Base-by-base conservation (phyloP, 2,888 invertebrate genomes). In the Cyclophora albipunctata region DNA sequence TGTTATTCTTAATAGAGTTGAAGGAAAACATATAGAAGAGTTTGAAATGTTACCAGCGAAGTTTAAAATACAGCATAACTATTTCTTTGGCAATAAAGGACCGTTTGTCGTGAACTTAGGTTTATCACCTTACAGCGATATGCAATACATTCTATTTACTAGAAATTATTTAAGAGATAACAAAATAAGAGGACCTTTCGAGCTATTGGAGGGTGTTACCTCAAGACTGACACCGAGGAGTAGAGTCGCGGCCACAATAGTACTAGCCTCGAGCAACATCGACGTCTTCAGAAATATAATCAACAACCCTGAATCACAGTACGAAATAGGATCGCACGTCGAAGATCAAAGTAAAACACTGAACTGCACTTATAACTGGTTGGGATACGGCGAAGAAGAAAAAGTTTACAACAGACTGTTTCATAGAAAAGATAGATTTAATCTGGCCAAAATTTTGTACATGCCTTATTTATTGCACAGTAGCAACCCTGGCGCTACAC, bases 291-390 rank as follows among this genome's bases (percentile, higher is more conserved):
- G 98, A 53, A 99, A 99, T 78, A 96, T 97, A 53, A 92, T 99
- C 42, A 93, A 95, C 53, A 99, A 99, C 81, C 94, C 94, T 2
- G 93, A 94, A 57, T 97, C 98, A 0, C 91, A 92, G 49, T 98
- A 97, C 74, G 99, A 99, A 87, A 93, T 99, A 45, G 98, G 98
- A 0, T 98, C 98, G 0, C 98, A 99, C 69, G 90, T 98, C 20
- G 94, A 95, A 69, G 98, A 98, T 74, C 98, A 98, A 73, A 97
- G 98, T 68, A 94, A 96, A 85, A 88, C 92, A 20, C 93, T 99
- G n/a, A 96, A 98, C 73, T 98, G 97, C 62, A 95, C 96, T 0
- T 95, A 92, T 73, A 99, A 99, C 73, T 99, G 97, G 95, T 91
- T 99, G 65, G 97, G 98, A 3, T 92, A 89, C 56, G 90, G 91